Conservation (phyloP, 2,113 vertebrate genomes). For the Salminus brasiliensis region DNA sequence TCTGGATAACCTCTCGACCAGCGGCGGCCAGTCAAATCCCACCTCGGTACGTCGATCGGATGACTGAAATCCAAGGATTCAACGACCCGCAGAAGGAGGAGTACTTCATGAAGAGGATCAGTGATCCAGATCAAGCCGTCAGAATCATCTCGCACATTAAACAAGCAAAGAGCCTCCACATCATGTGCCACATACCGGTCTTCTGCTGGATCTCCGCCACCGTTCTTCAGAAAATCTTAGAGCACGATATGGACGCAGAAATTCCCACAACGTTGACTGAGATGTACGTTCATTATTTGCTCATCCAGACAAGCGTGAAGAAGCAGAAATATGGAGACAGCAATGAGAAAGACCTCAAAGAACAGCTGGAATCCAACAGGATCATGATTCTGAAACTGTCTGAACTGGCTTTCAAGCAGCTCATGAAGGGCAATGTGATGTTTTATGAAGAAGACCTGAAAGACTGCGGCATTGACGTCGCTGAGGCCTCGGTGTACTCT, state of each 20-base stretch:
- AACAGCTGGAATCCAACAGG: background rate
- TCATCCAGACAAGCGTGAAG: background rate
- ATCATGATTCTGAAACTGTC: background rate
- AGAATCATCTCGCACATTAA: background rate
- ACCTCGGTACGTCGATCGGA: background rate
- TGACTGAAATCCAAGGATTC: background rate
- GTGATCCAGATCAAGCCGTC: background rate
- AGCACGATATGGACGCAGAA: background rate
- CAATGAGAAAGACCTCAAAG: background rate
- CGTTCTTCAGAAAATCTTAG: background rate
- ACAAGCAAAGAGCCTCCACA: background rate
- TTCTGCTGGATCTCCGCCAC: background rate
- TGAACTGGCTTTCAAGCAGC: background rate
- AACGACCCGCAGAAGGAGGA: background rate
- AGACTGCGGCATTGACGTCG: background rate
- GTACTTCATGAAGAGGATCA: background rate
- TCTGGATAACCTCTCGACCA: background rate
- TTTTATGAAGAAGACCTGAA: background rate
- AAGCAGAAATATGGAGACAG: background rate
- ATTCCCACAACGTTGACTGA: background rate
- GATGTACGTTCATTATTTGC: background rate
- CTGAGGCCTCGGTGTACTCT: background rate
- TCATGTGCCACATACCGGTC: background rate
- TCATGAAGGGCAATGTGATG: background rate
- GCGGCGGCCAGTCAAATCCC: background rate